Percentiles rank a stretch among this genome's conserved stretches.
Conservation (phyloP, 2,888 invertebrate genomes). For the Keiferia lycopersicella region DNA sequence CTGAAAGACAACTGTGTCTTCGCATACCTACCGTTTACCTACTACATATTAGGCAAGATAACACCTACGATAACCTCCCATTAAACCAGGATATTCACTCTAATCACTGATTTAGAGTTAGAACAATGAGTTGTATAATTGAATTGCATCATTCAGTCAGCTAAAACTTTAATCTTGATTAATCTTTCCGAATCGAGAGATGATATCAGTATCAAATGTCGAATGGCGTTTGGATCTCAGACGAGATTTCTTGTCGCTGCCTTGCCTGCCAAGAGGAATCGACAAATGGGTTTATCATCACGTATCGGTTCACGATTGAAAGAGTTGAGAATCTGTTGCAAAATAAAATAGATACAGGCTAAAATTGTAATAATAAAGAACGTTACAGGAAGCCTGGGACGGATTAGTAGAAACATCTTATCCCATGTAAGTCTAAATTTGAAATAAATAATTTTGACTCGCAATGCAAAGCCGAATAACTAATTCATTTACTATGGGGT, state of each 20-base stretch:
- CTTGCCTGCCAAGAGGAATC: conserved; percentile 46
- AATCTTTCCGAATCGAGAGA: conserved; percentile 41
- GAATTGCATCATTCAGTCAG: conserved; percentile 54
- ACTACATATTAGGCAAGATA: neutral
- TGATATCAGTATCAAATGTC: conserved; percentile 51
- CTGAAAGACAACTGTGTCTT: too few species aligned
- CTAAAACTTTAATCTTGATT: conserved; percentile 48
- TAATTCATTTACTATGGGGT: too few species aligned
- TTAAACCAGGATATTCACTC: conserved; percentile 36
- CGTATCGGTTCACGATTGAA: neutral
- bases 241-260: conserved; percentile 39
- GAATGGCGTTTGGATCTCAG: conserved; percentile 33
- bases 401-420: too few species aligned
- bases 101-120: conserved; percentile 39
- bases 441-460: too few species aligned
- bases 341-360: neutral
- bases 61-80: conserved; percentile 33
- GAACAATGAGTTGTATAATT: conserved; percentile 52
- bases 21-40: too few species aligned
- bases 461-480: too few species aligned
- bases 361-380: too few species aligned
- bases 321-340: neutral
- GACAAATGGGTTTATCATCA: conserved; percentile 23
- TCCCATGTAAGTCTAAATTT: too few species aligned
- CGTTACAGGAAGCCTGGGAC: too few species aligned